phyloP scores from a whole-genome alignment of 2,888 invertebrate species.

The Callosobruchus maculatus region DNA sequence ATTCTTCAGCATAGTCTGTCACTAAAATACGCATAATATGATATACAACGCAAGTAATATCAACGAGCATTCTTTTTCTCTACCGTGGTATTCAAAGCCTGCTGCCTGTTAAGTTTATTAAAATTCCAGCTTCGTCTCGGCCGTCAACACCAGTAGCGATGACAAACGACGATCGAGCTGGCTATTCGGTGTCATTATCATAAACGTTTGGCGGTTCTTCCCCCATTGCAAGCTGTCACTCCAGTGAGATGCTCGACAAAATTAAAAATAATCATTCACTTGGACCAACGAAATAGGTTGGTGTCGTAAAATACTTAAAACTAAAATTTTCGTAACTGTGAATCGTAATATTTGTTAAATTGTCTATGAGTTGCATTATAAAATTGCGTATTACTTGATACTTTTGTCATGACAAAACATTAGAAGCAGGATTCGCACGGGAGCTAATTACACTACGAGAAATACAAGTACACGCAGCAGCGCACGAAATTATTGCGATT shows the following conservation, averaged over 20 bases:
- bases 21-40: background rate
- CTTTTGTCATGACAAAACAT: no score
- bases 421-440: no score
- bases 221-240: background rate
- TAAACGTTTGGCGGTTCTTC: background rate
- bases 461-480: no score
- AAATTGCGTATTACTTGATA: no score
- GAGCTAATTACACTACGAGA: no score
- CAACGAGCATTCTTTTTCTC: background rate
- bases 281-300: background rate
- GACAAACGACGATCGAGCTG: background rate
- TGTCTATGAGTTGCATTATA: no score
- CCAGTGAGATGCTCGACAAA: background rate
- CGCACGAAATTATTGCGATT: no score
- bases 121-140: background rate
- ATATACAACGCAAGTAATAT: background rate
- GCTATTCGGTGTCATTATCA: background rate
- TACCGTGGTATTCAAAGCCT: background rate
- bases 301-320: no score
- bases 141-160: background rate
- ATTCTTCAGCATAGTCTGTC: background rate
- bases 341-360: no score
- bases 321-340: no score
- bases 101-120: background rate
- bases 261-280: background rate